Percentiles rank a stretch among this genome's conserved stretches.
phyloP scores from a whole-genome alignment of 2,888 invertebrate genomes.

The Polymixis lichenea region DNA sequence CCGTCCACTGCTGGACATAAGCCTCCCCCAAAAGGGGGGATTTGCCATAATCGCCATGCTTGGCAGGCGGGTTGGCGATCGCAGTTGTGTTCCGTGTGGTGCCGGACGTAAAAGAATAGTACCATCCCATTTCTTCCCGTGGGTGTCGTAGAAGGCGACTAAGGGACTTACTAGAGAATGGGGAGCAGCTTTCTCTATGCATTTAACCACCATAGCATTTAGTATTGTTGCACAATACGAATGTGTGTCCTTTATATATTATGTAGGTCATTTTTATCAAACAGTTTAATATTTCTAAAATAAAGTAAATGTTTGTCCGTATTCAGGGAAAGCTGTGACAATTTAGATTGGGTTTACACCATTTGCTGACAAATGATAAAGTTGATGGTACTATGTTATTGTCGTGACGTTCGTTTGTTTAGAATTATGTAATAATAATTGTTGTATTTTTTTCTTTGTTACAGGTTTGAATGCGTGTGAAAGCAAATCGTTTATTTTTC shows the following conservation, averaged over 20 bases:
- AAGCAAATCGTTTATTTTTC: constrained; percentile 97
- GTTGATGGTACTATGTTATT: background rate
- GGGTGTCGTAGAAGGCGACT: too few species aligned
- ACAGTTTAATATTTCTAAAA: background rate
- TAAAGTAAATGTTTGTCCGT: constrained; percentile 4
- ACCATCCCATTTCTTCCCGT: too few species aligned
- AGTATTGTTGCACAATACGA: too few species aligned
- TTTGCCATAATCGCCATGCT: too few species aligned
- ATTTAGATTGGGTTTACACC: constrained; percentile 24
- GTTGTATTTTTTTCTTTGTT: constrained; percentile 75
- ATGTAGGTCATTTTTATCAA: background rate
- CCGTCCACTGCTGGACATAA: too few species aligned
- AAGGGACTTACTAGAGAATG: too few species aligned
- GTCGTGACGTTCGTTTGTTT: background rate
- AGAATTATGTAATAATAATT: background rate
- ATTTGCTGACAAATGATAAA: constrained; percentile 1
- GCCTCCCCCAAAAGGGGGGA: too few species aligned
- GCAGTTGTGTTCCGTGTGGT: too few species aligned
- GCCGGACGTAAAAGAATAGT: too few species aligned
- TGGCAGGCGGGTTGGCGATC: too few species aligned
- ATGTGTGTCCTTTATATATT: background rate
- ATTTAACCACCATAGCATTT: too few species aligned
- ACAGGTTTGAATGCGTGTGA: constrained; percentile 97
- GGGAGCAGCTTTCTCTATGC: too few species aligned
- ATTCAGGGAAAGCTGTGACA: background rate